These are phyloP conservation scores for Drosophila chauvacae DNA, from an alignment of 1,140 invertebrate genomes.

Conservation along the genomic window DNA sequence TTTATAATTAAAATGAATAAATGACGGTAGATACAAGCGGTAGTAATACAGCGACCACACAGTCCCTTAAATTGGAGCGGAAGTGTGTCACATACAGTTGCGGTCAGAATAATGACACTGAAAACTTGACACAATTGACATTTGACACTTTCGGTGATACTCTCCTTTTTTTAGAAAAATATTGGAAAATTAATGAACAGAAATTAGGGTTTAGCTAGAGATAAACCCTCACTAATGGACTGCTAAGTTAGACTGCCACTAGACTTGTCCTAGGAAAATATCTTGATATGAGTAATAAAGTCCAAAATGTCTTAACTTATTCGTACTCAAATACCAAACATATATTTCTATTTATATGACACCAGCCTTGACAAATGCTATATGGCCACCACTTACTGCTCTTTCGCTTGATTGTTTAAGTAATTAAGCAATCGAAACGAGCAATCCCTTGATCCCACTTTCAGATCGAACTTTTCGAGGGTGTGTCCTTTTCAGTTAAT, in stretches of 20 bases:
- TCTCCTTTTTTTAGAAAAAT: neutral
- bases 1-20: conserved; percentile 37
- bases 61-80: conserved; percentile 31
- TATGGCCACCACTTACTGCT: neutral
- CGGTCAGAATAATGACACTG: conserved; percentile 23
- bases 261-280: neutral
- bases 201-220: neutral
- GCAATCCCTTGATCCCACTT: conserved; percentile 48
- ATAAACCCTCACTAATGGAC: too few species aligned
- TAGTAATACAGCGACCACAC: conserved; percentile 5
- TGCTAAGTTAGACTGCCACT: too few species aligned
- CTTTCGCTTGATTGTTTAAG: conserved; percentile 37
- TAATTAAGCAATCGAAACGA: conserved; percentile 45
- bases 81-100: conserved; percentile 30
- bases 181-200: neutral
- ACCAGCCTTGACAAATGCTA: neutral
- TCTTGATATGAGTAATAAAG: neutral
- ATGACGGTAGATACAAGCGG: conserved; percentile 29
- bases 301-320: neutral
- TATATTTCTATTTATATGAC: neutral
- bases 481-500: conserved; percentile 32
- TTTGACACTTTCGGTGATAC: neutral
- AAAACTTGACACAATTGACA: neutral
- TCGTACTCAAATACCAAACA: neutral
- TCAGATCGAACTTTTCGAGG: conserved; percentile 39